Base-by-base conservation (phyloP, 2,113 vertebrate species). In the Microtus oregoni region DNA sequence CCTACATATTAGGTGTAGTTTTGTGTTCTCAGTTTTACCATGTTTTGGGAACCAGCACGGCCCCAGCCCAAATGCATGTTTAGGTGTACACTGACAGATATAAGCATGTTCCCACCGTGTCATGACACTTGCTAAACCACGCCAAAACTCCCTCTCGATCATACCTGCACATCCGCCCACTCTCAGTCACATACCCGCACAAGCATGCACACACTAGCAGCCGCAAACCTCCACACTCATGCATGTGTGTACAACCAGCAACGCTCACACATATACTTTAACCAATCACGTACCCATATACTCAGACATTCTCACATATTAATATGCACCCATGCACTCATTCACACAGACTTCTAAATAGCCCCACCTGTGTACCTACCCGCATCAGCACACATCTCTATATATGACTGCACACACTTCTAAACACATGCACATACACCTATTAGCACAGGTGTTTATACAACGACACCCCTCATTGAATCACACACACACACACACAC, bases 21-120 rank as follows among this genome's bases (percentile, higher is more conserved):
- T 65, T 22, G 7, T 4, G 7, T 67, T 70, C 70, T 72, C 32
- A 47, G 28, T 24, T 72, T 38, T 19, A 5, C 38, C 41, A 9
- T 22, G 44, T 19, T 55, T 15, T 20, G 2, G 7, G 8, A n/a
- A 7, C 38, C 61, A 15, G 0, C n/a, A 5, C 15, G 6, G 1
- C 19, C 22, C 44, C 70, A 61, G 3, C 1, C 2, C 13, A 61
- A 30, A 68, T 41, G 28, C 1, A 7, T 20, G 26, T 6, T 55
- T 0, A 76, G 24, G 11, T 7, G n/a, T 12, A 63, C 9, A 35
- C 24, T 1, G 28, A 52, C 3, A 67, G 0, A 11, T 0, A n/a
- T 3, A 35, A 6, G 0, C 1, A 1, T 5, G 10, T 20, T 26
- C 35, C n/a, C 7, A 67, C 2, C 0, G 0, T 32, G 67, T 2